These are phyloP conservation scores for Rhabdophis nuchalis DNA, from an alignment of 2,797 vertebrate genomes.

Conservation along the genomic window DNA sequence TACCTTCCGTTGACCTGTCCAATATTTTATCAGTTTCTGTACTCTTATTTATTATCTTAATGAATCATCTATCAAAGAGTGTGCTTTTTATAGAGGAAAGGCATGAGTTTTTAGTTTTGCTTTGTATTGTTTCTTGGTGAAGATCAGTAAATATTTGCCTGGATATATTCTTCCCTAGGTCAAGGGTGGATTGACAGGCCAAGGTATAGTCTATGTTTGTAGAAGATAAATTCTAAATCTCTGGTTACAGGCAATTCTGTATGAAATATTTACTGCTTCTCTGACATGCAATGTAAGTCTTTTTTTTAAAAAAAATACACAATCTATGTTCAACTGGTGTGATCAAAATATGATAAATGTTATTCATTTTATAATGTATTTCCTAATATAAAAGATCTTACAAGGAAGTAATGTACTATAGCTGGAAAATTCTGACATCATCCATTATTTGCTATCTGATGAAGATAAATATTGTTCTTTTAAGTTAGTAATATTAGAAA, in stretches of 20 bases:
- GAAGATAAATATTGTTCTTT: not conserved
- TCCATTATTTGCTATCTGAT: not conserved
- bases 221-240: not conserved
- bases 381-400: not conserved
- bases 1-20: not conserved
- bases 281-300: not conserved
- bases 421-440: not conserved
- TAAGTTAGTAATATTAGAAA: not conserved
- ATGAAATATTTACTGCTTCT: not conserved
- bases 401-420: not conserved
- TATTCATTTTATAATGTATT: not conserved
- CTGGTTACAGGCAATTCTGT: not conserved
- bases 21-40: not conserved
- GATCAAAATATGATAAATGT: not conserved
- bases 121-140: not conserved
- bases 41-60: not conserved
- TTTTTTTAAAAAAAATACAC: not conserved
- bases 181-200: not conserved
- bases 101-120: not conserved
- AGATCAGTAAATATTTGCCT: not conserved
- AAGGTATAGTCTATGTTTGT: not conserved
- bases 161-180: not conserved
- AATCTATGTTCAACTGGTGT: not conserved
- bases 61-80: not conserved
- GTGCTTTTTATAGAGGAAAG: not conserved